Base-by-base conservation (phyloP, 1,140 invertebrate species). In the Cydia fagiglandana region DNA sequence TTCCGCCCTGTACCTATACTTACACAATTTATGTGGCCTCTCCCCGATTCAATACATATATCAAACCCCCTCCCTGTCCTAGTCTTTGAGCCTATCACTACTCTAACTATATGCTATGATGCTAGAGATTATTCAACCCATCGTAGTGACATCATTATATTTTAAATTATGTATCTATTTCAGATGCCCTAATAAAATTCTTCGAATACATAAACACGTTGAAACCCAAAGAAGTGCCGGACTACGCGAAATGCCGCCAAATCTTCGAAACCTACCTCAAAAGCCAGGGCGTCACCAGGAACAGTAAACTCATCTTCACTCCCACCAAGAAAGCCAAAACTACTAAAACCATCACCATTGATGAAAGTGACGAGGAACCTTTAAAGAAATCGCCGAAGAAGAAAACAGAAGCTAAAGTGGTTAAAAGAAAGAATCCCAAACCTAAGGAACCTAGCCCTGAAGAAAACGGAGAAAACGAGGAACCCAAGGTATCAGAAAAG, bases 181-280 rank as follows among this genome's bases (percentile, higher is more conserved):
- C 91, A 95, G 94, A 93, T 75, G 91, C 94, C 9, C 83, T 97
- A 15, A 90, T 93, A 50, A 94, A 96, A 56, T 97, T 95, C 86
- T 93, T 98, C 77, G 94, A 95, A 74, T 96, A 96, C 86, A 95
- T 97, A 0, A 92, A 94, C 45, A 94, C 94, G 61, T 79, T 98
- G 82, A 93, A 95, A 66, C 96, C 96, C 86, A 95, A 96, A 79
- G 95, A 96, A 64, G 91, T 91, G 64, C 96, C 97, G 0, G 94
- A 97, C 83, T 98, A 97, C 86, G 91, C 95, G n/a, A 94, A 95
- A 78, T 95, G 96, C 77, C 93, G 94, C 66, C 93, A 94, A 64
- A 89, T 97, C 13, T 95, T 97, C 74, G 86, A 91, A 50, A 89
- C 56, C 45, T 91, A 88, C 30, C 86, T 92, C 6, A 92, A 91